These are phyloP conservation scores for Allacma fusca DNA, from an alignment of 2,888 invertebrate species.

Conservation along the genomic window DNA sequence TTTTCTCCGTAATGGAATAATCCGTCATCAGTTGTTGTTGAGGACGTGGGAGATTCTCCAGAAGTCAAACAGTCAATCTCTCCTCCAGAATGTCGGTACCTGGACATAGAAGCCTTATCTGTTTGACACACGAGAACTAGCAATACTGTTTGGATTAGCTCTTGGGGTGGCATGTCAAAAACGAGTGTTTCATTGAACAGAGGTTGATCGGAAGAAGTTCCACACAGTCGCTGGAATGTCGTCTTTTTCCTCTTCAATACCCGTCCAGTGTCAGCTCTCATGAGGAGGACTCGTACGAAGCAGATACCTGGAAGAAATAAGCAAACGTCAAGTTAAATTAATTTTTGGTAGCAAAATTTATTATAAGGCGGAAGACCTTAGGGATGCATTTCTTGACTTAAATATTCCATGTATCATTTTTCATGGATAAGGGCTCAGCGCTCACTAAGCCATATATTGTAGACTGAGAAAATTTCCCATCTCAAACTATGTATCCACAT, in stretches of 20 bases:
- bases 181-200: conserved; percentile 63
- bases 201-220: conserved; percentile 61
- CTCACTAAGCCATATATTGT: too few relatives aligned
- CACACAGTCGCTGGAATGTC: conserved; percentile 55
- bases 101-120: conserved; percentile 49
- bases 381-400: too few relatives aligned
- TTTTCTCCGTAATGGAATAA: conserved; percentile 59
- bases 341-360: not conserved
- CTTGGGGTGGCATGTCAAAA: conserved; percentile 63
- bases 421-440: too few relatives aligned
- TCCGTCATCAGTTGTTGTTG: conserved; percentile 42
- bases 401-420: too few relatives aligned
- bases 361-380: too few relatives aligned
- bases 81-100: conserved; percentile 13
- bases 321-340: not conserved
- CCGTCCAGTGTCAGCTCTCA: conserved; percentile 62
- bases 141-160: conserved; percentile 62
- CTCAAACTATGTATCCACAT: too few relatives aligned
- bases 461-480: too few relatives aligned
- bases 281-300: conserved; percentile 62
- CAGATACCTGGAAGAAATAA: conserved; percentile 54
- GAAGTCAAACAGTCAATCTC: conserved; percentile 3
- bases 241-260: conserved; percentile 64
- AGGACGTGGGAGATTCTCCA: conserved; percentile 24
- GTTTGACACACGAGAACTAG: conserved; percentile 61